phyloP scores from a whole-genome alignment of 35 echinoderm and acorn worm species.

The Lytechinus pictus region DNA sequence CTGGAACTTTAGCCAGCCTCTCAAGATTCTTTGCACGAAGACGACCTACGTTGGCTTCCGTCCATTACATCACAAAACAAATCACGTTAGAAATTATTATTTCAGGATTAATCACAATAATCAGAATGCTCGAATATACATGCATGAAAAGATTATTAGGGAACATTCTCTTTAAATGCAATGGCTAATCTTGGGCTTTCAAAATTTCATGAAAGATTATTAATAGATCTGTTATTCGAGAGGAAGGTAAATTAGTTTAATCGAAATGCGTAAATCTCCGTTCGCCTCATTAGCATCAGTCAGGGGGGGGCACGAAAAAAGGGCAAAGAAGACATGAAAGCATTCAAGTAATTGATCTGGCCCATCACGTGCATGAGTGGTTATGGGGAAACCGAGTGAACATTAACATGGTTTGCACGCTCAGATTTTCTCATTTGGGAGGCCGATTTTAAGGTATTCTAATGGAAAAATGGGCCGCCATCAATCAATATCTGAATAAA shows the following conservation, averaged over 20 bases:
- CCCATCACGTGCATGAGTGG: background rate
- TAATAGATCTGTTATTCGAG: background rate
- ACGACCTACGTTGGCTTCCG: too few species aligned
- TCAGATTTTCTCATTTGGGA: background rate
- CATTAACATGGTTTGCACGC: conserved; percentile 4
- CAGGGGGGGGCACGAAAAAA: background rate
- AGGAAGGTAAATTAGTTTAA: background rate
- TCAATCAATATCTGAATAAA: background rate
- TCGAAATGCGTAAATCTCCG: background rate
- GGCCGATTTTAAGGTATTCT: background rate
- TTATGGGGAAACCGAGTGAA: conserved; percentile 11
- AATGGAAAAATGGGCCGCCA: background rate
- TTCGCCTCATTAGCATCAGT: background rate
- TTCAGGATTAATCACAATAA: too few species aligned
- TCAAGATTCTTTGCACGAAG: too few species aligned
- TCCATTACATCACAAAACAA: too few species aligned
- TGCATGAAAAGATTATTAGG: too few species aligned
- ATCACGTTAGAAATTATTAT: too few species aligned
- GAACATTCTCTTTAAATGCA: too few species aligned
- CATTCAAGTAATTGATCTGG: background rate
- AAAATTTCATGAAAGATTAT: background rate
- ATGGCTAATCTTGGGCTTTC: too few species aligned
- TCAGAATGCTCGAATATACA: too few species aligned
- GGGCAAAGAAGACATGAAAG: background rate
- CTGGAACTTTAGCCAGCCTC: too few species aligned